Evolutionary conservation across 1,140 invertebrate genomes (phyloP).

Genomic region (Potamilus streckersoni): DNA sequence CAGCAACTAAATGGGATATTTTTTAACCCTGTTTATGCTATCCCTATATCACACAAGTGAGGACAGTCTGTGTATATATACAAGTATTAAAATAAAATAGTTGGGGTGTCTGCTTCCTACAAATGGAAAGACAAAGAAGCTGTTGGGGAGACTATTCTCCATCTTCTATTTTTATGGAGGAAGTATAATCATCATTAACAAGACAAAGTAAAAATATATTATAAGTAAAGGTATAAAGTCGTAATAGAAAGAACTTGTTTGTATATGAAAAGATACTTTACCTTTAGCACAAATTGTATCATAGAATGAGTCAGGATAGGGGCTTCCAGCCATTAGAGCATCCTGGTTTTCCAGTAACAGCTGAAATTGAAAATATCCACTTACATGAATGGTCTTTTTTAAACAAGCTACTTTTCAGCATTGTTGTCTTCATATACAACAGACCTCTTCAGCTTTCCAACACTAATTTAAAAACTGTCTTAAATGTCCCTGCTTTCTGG

Average conservation of each 20-base stretch:
- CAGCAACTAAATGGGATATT: neutral
- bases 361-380: conserved; percentile 33
- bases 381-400: neutral
- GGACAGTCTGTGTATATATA: neutral
- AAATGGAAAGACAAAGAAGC: neutral
- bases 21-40: neutral
- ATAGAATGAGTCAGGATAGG: conserved; percentile 65
- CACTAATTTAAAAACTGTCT: too few relatives aligned
- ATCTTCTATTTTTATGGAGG: too few relatives aligned
- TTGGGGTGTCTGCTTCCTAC: neutral
- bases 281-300: conserved; percentile 53
- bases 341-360: conserved; percentile 59
- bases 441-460: too few relatives aligned
- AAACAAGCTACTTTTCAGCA: too few relatives aligned
- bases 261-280: conserved; percentile 13
- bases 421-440: too few relatives aligned
- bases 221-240: too few relatives aligned
- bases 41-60: too few relatives aligned
- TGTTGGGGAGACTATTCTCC: too few relatives aligned
- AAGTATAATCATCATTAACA: too few relatives aligned
- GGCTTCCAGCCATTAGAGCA: conserved; percentile 62
- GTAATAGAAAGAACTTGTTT: neutral
- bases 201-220: too few relatives aligned
- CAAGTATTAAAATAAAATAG: neutral
- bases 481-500: too few relatives aligned